Evolutionary conservation across 1,140 invertebrate genomes (phyloP).

Genomic region (Lasioglossum albipes): DNA sequence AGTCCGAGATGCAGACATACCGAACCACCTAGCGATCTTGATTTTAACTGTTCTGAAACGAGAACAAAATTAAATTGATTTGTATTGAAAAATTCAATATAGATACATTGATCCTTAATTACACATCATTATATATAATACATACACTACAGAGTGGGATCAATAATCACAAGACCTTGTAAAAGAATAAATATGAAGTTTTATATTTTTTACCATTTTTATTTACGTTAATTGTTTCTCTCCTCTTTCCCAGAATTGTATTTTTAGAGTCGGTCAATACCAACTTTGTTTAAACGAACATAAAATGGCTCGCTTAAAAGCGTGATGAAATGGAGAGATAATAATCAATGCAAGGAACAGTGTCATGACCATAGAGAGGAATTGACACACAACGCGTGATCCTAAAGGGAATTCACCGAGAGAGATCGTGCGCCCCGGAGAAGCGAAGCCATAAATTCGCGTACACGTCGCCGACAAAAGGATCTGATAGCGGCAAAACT

Average conservation of each 20-base stretch:
- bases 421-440: slow-evolving; percentile 50
- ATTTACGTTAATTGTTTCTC: too few species aligned
- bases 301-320: too few species aligned
- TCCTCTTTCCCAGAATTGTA: too few species aligned
- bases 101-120: too few species aligned
- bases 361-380: slow-evolving; percentile 46
- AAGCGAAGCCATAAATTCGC: slow-evolving; percentile 67
- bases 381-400: slow-evolving; percentile 61
- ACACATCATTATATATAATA: too few species aligned
- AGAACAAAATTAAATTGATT: slow-evolving; percentile 36
- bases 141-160: too few species aligned
- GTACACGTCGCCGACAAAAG: slow-evolving; percentile 48
- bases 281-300: too few species aligned
- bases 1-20: slow-evolving; percentile 46
- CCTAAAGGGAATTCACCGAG: slow-evolving; percentile 46
- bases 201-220: too few species aligned
- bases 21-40: slow-evolving; percentile 10
- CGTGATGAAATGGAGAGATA: slow-evolving; percentile 25
- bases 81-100: slow-evolving; percentile 20
- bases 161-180: too few species aligned
- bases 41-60: background rate
- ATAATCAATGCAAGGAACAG: slow-evolving; percentile 54
- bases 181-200: too few species aligned
- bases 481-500: slow-evolving; percentile 63
- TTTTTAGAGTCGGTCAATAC: too few species aligned